Base-by-base conservation (phyloP, 2,888 invertebrate species). In the Mimachlamys varia region DNA sequence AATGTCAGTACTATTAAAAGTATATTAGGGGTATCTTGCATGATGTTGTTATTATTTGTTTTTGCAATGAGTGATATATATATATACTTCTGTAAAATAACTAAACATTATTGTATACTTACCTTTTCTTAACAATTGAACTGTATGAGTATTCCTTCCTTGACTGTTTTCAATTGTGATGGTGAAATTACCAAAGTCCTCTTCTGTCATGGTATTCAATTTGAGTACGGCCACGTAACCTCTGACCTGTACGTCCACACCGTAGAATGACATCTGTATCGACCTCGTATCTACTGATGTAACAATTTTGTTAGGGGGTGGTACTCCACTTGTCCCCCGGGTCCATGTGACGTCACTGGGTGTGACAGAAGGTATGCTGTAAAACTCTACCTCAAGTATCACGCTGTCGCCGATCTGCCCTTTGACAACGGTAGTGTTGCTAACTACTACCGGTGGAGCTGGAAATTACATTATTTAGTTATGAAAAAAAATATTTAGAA, bases 101-200 rank as follows among this genome's bases (percentile, higher is more conserved):
- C n/a, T n/a, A n/a, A n/a, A n/a, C n/a, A n/a, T n/a, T n/a, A n/a
- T n/a, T n/a, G n/a, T n/a, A n/a, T n/a, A n/a, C n/a, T n/a, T n/a
- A n/a, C n/a, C n/a, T n/a, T n/a, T n/a, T n/a, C n/a, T 15, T 12
- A 12, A 50, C 15, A 76, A 76, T 4, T 7, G 27, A 76, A 76
- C 17, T 7, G 10, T 10, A 13, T n/a, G 17, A 27, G 27, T 76
- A 10, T 3, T 27, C 3, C 5, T 76, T 76, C 62, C 62, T 5
- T 17, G 27, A 27, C 62, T 76, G 62, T 76, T 76, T 76, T 27
- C 62, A 27, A 76, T 76, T n/a, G 62, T 76, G 27, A 76, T 27
- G n/a, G 62, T 76, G 62, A 27, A 76, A 27, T 76, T 76, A n/a
- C 27, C 62, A 76, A 76, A 76, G 27, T 76, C 62, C 27, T n/a